Evolutionary conservation across 2,113 vertebrate species (phyloP).

Genomic region (Rhineura floridana): DNA sequence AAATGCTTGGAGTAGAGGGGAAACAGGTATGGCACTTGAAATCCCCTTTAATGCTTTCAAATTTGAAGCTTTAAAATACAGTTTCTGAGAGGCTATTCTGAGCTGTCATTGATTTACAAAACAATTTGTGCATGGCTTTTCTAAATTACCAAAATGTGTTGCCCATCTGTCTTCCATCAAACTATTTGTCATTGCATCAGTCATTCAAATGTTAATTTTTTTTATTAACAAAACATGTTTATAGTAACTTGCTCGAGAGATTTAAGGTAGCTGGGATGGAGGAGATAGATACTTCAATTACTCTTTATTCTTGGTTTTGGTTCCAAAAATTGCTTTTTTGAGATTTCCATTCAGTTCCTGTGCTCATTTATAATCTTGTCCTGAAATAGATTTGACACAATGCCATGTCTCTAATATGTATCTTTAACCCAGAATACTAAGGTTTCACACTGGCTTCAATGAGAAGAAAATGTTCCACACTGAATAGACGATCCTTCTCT

Average conservation of each 20-base stretch:
- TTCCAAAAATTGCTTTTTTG: not conserved
- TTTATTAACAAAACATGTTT: not conserved
- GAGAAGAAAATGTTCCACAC: not conserved
- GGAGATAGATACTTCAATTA: not conserved
- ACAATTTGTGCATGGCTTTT: not conserved
- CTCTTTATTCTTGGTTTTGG: not conserved
- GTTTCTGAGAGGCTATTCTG: not conserved
- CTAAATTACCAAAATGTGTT: not conserved
- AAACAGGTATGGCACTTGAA: slow-evolving; percentile 27
- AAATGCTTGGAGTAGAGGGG: slow-evolving; percentile 62
- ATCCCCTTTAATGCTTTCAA: not conserved
- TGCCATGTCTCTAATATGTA: not conserved
- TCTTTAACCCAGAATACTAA: not conserved
- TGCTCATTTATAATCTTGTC: not conserved
- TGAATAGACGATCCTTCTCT: not conserved
- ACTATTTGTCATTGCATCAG: not conserved
- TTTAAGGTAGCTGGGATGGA: not conserved
- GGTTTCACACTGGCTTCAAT: not conserved
- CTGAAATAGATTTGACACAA: not conserved
- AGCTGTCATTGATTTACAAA: not conserved
- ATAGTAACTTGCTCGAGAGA: not conserved
- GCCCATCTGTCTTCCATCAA: slow-evolving; percentile 12
- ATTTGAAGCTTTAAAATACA: slow-evolving; percentile 25
- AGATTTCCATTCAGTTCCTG: not conserved
- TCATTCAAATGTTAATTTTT: not conserved